Evolutionary conservation across 2,797 vertebrate species (phyloP).

Genomic region (Triplophysa bombifrons): DNA sequence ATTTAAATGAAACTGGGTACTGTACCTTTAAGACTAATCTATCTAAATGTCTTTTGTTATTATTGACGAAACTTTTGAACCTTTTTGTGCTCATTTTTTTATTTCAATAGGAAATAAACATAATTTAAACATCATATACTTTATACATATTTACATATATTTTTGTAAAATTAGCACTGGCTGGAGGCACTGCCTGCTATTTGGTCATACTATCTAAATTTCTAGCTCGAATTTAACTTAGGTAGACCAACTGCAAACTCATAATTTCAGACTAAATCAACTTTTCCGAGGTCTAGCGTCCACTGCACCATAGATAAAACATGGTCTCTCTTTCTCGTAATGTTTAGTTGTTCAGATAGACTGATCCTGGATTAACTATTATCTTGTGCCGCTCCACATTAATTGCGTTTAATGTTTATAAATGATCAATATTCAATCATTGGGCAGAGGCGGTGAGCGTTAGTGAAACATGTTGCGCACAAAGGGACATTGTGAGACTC

Average conservation of each 20-base stretch:
- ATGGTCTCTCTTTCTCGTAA: background rate
- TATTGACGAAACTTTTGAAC: no score
- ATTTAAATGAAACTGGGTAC: no score
- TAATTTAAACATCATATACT: background rate
- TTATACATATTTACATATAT: no score
- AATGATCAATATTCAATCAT: conserved; percentile 53
- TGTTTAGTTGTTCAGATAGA: conserved; percentile 8
- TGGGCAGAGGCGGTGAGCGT: background rate
- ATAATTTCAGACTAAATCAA: background rate
- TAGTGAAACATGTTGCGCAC: background rate
- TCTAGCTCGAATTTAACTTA: background rate
- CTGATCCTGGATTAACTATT: conserved; percentile 35
- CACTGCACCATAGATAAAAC: conserved; percentile 39
- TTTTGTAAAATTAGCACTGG: background rate
- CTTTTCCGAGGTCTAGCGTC: background rate
- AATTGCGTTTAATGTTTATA: conserved; percentile 36
- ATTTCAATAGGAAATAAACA: no score
- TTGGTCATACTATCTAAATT: background rate
- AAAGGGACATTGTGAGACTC: conserved; percentile 20
- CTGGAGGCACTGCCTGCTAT: background rate
- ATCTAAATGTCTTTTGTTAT: background rate
- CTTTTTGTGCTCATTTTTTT: no score
- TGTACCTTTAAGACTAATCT: no score
- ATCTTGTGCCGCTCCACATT: conserved; percentile 10
- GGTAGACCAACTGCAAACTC: background rate